Evolutionary conservation across 1,140 invertebrate genomes (phyloP).

Genomic region (Zaprionus davidi): DNA sequence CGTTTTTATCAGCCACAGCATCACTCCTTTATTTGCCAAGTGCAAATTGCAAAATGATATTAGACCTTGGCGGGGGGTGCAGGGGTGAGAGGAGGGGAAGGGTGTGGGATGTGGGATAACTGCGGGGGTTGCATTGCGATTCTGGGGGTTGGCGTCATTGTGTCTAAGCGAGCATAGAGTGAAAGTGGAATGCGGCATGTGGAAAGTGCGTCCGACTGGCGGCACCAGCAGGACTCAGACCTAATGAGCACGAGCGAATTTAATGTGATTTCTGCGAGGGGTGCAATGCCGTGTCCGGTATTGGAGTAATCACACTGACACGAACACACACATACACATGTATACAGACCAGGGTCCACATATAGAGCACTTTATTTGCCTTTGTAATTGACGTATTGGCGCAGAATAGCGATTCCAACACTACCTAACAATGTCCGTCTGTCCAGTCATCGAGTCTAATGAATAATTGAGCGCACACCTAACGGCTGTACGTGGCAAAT

Average conservation of each 20-base stretch:
- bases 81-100: background rate
- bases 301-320: constrained; percentile 6
- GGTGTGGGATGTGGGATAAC: background rate
- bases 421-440: constrained; percentile 32
- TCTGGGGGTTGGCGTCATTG: constrained; percentile 43
- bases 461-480: constrained; percentile 67
- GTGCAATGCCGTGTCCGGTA: constrained; percentile 58
- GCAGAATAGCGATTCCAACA: constrained; percentile 49
- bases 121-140: constrained; percentile 38
- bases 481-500: constrained; percentile 48
- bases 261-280: constrained; percentile 80
- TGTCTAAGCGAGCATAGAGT: constrained; percentile 39
- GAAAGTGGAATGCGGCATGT: constrained; percentile 64
- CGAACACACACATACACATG: background rate
- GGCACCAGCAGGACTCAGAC: constrained; percentile 47
- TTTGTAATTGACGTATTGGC: constrained; percentile 72
- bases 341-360: background rate
- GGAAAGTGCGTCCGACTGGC: constrained; percentile 60
- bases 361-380: constrained; percentile 67
- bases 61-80: constrained; percentile 39
- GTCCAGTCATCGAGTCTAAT: constrained; percentile 75
- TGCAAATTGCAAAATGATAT: constrained; percentile 84
- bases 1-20: constrained; percentile 77
- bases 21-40: constrained; percentile 83
- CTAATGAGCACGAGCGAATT: constrained; percentile 79